Conservation (phyloP, 2,888 invertebrate genomes). For the Unio pictorum region DNA sequence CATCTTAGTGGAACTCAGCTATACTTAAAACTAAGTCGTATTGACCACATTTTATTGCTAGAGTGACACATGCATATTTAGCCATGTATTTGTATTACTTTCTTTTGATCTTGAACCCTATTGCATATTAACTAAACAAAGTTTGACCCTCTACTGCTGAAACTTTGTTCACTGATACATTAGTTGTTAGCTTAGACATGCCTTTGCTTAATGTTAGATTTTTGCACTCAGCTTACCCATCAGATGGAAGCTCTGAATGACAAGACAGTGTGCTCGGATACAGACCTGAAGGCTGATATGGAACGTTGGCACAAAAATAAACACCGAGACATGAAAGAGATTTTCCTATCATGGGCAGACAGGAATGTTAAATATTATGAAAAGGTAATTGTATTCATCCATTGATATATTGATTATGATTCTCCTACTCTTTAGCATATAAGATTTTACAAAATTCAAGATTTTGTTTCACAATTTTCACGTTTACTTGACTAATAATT, state of each 20-base stretch:
- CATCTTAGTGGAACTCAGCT: too few relatives aligned
- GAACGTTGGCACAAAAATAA: slow-evolving; percentile 81
- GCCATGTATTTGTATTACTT: too few relatives aligned
- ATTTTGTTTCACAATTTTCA: background rate
- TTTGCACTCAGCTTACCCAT: slow-evolving; percentile 71
- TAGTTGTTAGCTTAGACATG: background rate
- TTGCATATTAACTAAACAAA: too few relatives aligned
- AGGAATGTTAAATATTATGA: slow-evolving; percentile 80
- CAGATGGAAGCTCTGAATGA: slow-evolving; percentile 73
- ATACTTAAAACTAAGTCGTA: too few relatives aligned
- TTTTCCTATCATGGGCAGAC: slow-evolving; percentile 78
- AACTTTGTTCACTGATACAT: background rate
- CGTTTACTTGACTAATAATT: background rate
- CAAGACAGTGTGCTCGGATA: slow-evolving; percentile 80
- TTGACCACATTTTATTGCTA: too few relatives aligned
- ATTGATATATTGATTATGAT: too few relatives aligned
- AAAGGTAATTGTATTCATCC: slow-evolving; percentile 68
- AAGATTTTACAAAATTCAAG: background rate
- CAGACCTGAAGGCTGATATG: slow-evolving; percentile 79
- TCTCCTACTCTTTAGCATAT: background rate
- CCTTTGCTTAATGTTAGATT: background rate
- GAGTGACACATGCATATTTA: too few relatives aligned
- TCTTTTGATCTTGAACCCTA: too few relatives aligned
- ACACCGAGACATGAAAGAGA: slow-evolving; percentile 77
- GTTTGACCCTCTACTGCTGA: too few relatives aligned